phyloP scores from a whole-genome alignment of 2,888 invertebrate species.

The Watsonalla binaria region DNA sequence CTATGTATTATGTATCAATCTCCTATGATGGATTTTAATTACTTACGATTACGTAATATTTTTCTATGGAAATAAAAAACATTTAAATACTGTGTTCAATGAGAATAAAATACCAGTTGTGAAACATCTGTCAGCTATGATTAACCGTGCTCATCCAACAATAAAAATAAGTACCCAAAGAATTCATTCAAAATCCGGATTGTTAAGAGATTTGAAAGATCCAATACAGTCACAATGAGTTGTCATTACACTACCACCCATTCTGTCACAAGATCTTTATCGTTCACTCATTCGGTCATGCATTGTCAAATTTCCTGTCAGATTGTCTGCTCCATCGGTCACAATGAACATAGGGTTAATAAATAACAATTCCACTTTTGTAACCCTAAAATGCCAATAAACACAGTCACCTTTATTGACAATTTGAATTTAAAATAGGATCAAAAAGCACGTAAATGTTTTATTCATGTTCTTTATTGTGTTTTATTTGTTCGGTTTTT shows the following conservation, averaged over 20 bases:
- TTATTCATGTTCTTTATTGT: conserved; percentile 24
- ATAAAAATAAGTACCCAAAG: conserved; percentile 1
- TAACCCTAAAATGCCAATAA: conserved; percentile 31
- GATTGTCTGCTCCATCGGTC: conserved; percentile 13
- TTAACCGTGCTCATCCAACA: not conserved
- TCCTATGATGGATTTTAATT: no score
- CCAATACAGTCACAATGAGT: conserved; percentile 18
- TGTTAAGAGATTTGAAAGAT: conserved; percentile 6
- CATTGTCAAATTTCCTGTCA: conserved; percentile 40
- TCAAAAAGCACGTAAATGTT: conserved; percentile 23
- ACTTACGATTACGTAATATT: no score
- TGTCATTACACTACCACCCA: conserved; percentile 15
- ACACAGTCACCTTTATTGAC: conserved; percentile 24
- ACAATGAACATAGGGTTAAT: conserved; percentile 46
- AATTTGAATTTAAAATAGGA: conserved; percentile 15
- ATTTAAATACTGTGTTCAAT: no score
- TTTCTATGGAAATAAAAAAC: no score
- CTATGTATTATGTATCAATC: no score
- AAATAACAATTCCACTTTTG: conserved; percentile 15
- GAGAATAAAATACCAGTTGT: not conserved
- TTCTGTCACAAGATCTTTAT: conserved; percentile 28
- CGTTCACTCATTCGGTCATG: conserved; percentile 39
- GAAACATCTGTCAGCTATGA: not conserved
- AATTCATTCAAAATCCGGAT: not conserved
- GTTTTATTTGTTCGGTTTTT: not conserved